These are phyloP conservation scores for Yponomeuta cagnagella DNA, from an alignment of 2,888 invertebrate genomes.

Conservation along the genomic window DNA sequence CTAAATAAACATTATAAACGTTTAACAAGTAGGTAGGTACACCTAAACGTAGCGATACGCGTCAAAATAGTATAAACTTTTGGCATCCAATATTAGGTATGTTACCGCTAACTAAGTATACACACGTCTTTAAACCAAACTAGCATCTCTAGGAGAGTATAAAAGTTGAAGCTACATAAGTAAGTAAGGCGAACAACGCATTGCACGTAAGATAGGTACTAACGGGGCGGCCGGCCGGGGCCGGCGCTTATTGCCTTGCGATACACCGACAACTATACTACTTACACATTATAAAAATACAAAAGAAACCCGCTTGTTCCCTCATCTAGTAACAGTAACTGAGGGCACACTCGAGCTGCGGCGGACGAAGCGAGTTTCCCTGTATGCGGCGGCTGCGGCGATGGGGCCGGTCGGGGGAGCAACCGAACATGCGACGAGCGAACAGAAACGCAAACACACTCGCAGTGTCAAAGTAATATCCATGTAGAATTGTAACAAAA, in stretches of 20 bases:
- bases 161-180: constrained; percentile 28
- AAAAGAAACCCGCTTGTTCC: constrained; percentile 11
- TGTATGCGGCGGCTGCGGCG: constrained; percentile 14
- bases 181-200: constrained; percentile 36
- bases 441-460: constrained; percentile 12
- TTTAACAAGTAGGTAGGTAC: constrained; percentile 34
- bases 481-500: constrained; percentile 59
- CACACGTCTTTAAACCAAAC: constrained; percentile 31
- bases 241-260: constrained; percentile 44
- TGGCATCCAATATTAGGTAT: constrained; percentile 46
- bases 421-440: not conserved
- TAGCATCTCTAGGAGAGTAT: constrained; percentile 42
- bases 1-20: constrained; percentile 33
- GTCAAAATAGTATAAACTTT: constrained; percentile 43
- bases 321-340: constrained; percentile 18
- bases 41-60: constrained; percentile 32
- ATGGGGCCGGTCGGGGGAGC: too few species aligned
- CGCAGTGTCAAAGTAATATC: constrained; percentile 33
- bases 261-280: constrained; percentile 44
- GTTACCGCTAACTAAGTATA: constrained; percentile 27
- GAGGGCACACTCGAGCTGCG: constrained; percentile 10
- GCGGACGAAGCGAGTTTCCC: constrained; percentile 18
- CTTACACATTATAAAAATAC: constrained; percentile 23
- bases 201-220: constrained; percentile 25
- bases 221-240: constrained; percentile 18